Base-by-base conservation (phyloP, 2,888 invertebrate genomes). In the Buathra laborator region DNA sequence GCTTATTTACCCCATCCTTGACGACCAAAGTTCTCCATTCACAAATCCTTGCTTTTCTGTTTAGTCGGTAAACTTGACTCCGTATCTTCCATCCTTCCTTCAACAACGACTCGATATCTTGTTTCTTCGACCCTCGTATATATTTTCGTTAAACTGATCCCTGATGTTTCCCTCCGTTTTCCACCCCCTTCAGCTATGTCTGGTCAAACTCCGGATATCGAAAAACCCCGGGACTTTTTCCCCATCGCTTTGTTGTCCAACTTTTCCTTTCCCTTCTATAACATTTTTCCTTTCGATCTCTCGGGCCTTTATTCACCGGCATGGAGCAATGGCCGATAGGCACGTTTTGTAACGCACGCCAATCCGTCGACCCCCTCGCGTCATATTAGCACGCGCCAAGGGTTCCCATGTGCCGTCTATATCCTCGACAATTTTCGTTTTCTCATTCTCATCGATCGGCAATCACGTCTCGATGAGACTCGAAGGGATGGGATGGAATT, bases 31-130 rank as follows among this genome's bases (percentile, higher is more conserved):
- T 79, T 71, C 19, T 71, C 71, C 82, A 76, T 82, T 74, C 79
- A 71, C 79, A 79, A 85, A 82, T 64, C 75, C 79, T 66, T 67
- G 71, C 66, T 71, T 66, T 72, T 71, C 70, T 85, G 84, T 85
- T 85, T 82, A 59, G 74, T 79, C 79, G 70, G 82, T 82, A 79
- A 85, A 82, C 79, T 71, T 66, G 78, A 82, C 75, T 82, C 64
- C 48, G 48, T 10, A 9, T 9, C 37, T 68, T 79, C 37, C 24
- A 51, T 64, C 43, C 16, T 19, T 48, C 37, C 7, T 44, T 37
- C n/a, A 9, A 29, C 16, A 14, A 44, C 51, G 56, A 74, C 72
- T 24, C 77, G 84, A 78, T 84, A 64, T 72, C 76, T 71, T 51
- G 44, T 87, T 59, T 68, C 62, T 9, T 5, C 37, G 48, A 59